phyloP scores from a whole-genome alignment of 2,888 invertebrate species.

The Macrophya annulata region DNA sequence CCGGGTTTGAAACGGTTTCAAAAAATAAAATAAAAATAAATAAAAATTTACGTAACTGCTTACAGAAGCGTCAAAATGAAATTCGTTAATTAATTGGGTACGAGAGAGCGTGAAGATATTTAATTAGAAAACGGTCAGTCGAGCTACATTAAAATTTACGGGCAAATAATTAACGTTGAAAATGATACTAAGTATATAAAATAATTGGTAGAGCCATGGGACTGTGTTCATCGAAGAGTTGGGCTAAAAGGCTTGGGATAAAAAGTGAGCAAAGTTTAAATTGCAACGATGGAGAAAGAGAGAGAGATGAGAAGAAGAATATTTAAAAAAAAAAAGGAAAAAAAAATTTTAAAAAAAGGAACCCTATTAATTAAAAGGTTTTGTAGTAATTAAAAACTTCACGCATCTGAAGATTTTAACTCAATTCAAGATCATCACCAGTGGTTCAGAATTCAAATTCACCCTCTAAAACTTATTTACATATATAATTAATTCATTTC shows the following conservation, averaged over 20 bases:
- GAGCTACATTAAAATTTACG: slow-evolving; percentile 28
- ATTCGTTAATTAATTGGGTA: slow-evolving; percentile 32
- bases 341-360: no score
- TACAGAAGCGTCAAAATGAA: slow-evolving; percentile 8
- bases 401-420: slow-evolving; percentile 36
- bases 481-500: background rate
- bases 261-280: slow-evolving; percentile 34
- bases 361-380: slow-evolving; percentile 56
- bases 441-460: no score
- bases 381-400: slow-evolving; percentile 58
- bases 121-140: slow-evolving; percentile 41
- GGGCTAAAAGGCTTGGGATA: background rate
- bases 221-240: background rate
- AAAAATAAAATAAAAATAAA: background rate
- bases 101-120: slow-evolving; percentile 38
- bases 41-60: background rate
- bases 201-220: slow-evolving; percentile 16
- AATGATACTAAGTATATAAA: slow-evolving; percentile 32
- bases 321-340: no score
- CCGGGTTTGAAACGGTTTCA: background rate
- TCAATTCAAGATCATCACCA: slow-evolving; percentile 19
- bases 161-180: slow-evolving; percentile 37
- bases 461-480: no score
- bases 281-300: slow-evolving; percentile 16
- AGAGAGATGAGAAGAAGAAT: no score